phyloP scores from a whole-genome alignment of 2,113 vertebrate species.

The Acanthisitta chloris region DNA sequence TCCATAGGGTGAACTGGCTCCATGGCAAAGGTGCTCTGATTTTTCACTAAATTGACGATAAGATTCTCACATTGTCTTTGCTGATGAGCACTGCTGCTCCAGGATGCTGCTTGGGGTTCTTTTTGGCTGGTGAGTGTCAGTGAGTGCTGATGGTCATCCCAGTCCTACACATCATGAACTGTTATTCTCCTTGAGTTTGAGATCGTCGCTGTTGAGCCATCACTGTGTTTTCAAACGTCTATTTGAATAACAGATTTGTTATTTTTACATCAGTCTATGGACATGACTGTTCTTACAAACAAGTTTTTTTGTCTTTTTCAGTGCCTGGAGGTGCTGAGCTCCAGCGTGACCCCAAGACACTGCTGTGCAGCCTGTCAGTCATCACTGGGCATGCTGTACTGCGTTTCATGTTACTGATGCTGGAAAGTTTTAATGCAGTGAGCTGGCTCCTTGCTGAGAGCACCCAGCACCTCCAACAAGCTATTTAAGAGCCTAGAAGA shows the following conservation, averaged over 20 bases:
- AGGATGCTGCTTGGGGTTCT: not conserved
- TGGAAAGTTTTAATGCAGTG: not conserved
- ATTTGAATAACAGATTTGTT: conserved; percentile 36
- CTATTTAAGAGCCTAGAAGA: not conserved
- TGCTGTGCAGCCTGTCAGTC: conserved; percentile 16
- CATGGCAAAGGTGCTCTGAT: accelerated
- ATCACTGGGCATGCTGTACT: accelerated
- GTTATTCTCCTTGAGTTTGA: not conserved
- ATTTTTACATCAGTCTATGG: not conserved
- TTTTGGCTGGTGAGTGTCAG: not conserved
- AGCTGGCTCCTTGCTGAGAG: not conserved
- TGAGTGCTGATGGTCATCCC: not conserved
- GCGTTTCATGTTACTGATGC: not conserved
- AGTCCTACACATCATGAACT: not conserved
- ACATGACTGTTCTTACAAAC: not conserved
- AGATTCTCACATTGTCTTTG: accelerated
- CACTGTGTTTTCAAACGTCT: not conserved
- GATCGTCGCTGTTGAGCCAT: not conserved
- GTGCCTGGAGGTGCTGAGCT: conserved; percentile 6
- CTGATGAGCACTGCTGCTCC: accelerated
- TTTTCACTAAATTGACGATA: not conserved
- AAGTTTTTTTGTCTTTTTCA: not conserved
- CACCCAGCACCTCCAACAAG: not conserved
- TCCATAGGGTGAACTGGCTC: accelerated
- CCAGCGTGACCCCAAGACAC: not conserved